Conservation (phyloP, 2,888 invertebrate genomes). For the Lamproptera curius region DNA sequence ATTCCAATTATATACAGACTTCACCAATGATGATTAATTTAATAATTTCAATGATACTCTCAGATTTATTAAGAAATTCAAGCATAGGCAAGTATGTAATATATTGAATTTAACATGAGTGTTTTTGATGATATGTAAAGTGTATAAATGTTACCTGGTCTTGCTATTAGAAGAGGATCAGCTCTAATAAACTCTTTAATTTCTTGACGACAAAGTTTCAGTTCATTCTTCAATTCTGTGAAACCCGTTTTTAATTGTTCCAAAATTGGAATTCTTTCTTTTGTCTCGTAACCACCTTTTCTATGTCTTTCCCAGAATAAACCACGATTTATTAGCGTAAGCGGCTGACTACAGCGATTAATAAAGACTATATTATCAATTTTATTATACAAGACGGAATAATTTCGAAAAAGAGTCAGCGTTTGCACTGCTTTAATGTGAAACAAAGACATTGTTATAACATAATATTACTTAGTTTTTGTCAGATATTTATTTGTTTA, state of each 20-base stretch:
- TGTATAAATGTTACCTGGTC: conserved; percentile 73
- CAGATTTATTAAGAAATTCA: too few species aligned
- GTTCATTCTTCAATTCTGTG: conserved; percentile 82
- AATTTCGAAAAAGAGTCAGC: conserved; percentile 34
- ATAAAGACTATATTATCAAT: conserved; percentile 31
- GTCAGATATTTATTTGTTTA: not conserved
- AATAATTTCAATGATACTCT: too few species aligned
- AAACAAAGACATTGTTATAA: conserved; percentile 32
- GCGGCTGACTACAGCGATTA: conserved; percentile 28
- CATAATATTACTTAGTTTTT: not conserved
- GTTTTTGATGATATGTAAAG: too few species aligned
- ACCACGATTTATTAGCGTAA: conserved; percentile 41
- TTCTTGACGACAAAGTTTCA: conserved; percentile 82
- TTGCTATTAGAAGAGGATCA: conserved; percentile 79
- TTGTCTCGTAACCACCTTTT: conserved; percentile 79
- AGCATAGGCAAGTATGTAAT: too few species aligned
- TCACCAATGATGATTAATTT: too few species aligned
- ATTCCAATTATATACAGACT: too few species aligned
- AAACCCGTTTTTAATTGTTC: conserved; percentile 81
- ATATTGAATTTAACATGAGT: too few species aligned
- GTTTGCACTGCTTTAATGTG: conserved; percentile 31
- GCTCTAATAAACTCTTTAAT: conserved; percentile 79
- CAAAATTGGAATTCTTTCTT: conserved; percentile 58
- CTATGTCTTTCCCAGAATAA: conserved; percentile 78
- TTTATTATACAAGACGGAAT: conserved; percentile 38